Base-by-base conservation (phyloP, 2,797 vertebrate genomes). In the Pygocentrus nattereri region DNA sequence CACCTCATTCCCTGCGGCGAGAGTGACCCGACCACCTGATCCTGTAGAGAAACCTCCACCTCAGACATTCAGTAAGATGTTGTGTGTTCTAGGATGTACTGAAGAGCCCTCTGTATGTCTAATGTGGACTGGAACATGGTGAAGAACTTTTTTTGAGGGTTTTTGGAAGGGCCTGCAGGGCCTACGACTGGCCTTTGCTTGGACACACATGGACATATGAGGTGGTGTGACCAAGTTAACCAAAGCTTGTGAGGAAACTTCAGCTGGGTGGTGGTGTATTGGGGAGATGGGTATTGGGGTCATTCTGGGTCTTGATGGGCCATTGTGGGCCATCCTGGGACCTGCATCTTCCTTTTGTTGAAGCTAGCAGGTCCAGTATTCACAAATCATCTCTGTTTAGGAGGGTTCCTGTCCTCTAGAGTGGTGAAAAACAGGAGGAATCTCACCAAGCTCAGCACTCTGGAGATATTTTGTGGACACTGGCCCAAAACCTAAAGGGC, bases 241-340 rank as follows among this genome's bases (percentile, higher is more conserved):
- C 92, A 97, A 98, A 97, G 96, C 92, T 91, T 94, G 94, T 92
- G 86, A 89, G 80, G 92, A 89, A 90, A 85, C 87, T 76, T 83
- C 90, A 85, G 84, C 91, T 85, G 84, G 91, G 90, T 81, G 85
- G 88, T 74, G 69, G 91, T 90, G 89, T 91, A 91, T 87, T 86
- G 76, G 90, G 87, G 87, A 23, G 23, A 3, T 25, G 27, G 38
- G 83, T 23, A 83, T n/a, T n/a, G n/a, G 78, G n/a, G n/a, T n/a
- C n/a, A n/a, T n/a, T n/a, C n/a, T n/a, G n/a, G n/a, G n/a, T n/a
- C n/a, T n/a, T n/a, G n/a, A n/a, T n/a, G 1, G 12, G 34, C 19
- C 16, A 15, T 50, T 50, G n/a, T 47, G 16, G 56, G 3, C 23
- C 41, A 10, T 44, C 41, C 11, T 4, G 16, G 58, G 16, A 2